phyloP scores from a whole-genome alignment of 2,797 vertebrate species.

The Lindbergichthys nudifrons region DNA sequence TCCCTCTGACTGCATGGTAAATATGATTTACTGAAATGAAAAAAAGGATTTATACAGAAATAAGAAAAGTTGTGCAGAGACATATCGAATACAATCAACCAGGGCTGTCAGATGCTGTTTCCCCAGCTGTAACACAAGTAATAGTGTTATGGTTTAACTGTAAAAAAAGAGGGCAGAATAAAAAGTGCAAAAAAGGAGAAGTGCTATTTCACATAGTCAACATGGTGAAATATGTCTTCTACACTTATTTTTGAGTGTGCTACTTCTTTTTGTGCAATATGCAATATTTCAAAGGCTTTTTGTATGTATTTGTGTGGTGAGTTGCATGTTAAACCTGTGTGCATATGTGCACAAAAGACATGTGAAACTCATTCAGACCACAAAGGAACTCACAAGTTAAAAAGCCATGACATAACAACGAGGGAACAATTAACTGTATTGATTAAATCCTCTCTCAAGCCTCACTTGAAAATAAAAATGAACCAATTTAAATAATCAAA shows the following conservation, averaged over 20 bases:
- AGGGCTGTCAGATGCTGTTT: constrained; percentile 53
- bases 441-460: constrained; percentile 47
- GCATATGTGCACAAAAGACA: background rate
- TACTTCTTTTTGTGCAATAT: background rate
- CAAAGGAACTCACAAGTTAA: constrained; percentile 27
- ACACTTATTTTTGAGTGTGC: background rate
- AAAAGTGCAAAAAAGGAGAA: background rate
- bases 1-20: constrained; percentile 61
- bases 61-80: constrained; percentile 62
- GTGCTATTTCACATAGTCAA: constrained; percentile 6
- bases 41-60: constrained; percentile 66
- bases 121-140: constrained; percentile 53
- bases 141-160: constrained; percentile 40
- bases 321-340: constrained; percentile 15
- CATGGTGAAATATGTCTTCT: constrained; percentile 3
- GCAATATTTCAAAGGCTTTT: background rate
- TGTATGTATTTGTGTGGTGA: background rate
- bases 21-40: constrained; percentile 73
- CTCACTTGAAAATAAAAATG: constrained; percentile 18
- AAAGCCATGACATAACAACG: constrained; percentile 46
- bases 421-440: constrained; percentile 43
- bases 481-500: constrained; percentile 28
- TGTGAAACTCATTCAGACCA: constrained; percentile 23
- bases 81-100: constrained; percentile 70
- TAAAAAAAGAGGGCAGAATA: constrained; percentile 16